These are phyloP conservation scores for Gymnosoma rotundatum DNA, from an alignment of 2,888 invertebrate genomes.

Conservation along the genomic window DNA sequence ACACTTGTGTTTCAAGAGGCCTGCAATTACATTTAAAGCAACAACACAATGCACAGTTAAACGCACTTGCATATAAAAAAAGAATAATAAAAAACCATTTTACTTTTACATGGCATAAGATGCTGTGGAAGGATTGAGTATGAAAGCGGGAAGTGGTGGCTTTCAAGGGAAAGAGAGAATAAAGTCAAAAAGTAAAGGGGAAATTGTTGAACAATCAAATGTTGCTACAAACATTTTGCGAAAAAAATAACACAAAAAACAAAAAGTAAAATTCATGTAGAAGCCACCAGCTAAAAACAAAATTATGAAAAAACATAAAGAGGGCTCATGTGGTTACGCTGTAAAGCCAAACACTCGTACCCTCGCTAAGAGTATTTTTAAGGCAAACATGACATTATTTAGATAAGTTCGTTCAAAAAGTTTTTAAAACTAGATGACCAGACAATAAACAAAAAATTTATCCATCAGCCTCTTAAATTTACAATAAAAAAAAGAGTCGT, in stretches of 20 bases:
- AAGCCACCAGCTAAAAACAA: constrained; percentile 33
- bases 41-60: constrained; percentile 14
- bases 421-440: too few relatives aligned
- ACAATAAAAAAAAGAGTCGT: too few relatives aligned
- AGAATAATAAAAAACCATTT: constrained; percentile 36
- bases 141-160: not conserved
- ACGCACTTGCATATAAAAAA: constrained; percentile 40
- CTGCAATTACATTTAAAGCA: constrained; percentile 40
- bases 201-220: constrained; percentile 58
- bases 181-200: constrained; percentile 58
- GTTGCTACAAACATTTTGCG: constrained; percentile 64
- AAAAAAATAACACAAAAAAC: constrained; percentile 16
- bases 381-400: constrained; percentile 1
- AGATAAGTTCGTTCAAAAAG: not conserved
- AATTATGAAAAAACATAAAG: constrained; percentile 28
- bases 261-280: constrained; percentile 45
- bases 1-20: constrained; percentile 44
- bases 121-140: not conserved
- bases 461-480: too few relatives aligned
- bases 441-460: not conserved
- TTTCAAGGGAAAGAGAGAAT: not conserved
- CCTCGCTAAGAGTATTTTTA: not conserved
- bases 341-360: constrained; percentile 18
- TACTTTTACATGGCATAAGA: constrained; percentile 20
- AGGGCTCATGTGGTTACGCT: constrained; percentile 58